Conservation (phyloP, 1,140 invertebrate genomes). For the Leptopilina boulardi region DNA sequence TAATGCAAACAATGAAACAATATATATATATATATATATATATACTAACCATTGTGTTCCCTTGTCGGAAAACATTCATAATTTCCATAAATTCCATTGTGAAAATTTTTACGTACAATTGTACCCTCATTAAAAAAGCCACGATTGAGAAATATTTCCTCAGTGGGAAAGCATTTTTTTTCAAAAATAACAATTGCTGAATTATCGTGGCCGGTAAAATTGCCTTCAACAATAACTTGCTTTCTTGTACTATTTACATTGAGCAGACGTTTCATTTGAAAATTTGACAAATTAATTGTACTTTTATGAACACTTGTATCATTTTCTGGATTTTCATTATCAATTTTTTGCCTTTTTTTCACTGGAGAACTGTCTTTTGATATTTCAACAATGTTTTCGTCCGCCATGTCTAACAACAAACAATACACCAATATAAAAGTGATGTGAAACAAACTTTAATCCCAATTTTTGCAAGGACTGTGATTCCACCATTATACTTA, state of each 20-base stretch:
- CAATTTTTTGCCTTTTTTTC: slow-evolving; percentile 50
- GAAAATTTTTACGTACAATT: slow-evolving; percentile 79
- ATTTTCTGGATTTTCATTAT: slow-evolving; percentile 40
- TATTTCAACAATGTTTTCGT: slow-evolving; percentile 14
- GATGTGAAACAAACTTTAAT: no score
- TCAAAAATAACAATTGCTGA: slow-evolving; percentile 87
- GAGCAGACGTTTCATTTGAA: slow-evolving; percentile 79
- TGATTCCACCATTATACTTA: no score
- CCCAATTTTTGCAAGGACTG: no score
- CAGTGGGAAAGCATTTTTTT: slow-evolving; percentile 87
- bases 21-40: background rate
- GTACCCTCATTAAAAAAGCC: slow-evolving; percentile 79
- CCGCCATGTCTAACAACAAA: slow-evolving; percentile 38
- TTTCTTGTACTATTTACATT: slow-evolving; percentile 85
- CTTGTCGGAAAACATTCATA: slow-evolving; percentile 83
- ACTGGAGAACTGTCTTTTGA: slow-evolving; percentile 18
- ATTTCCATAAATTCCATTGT: slow-evolving; percentile 93
- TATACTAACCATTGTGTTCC: slow-evolving; percentile 82
- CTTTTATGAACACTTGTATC: slow-evolving; percentile 47
- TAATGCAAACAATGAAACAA: slow-evolving; percentile 20
- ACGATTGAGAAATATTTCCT: slow-evolving; percentile 77
- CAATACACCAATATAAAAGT: no score
- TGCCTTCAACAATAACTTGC: slow-evolving; percentile 83
- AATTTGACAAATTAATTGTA: slow-evolving; percentile 77
- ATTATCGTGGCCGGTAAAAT: slow-evolving; percentile 78